Evolutionary conservation across 2,113 vertebrate species (phyloP), one percentile per base, ranked within the genome.

Genomic region (Anser brachyrhynchus): DNA sequence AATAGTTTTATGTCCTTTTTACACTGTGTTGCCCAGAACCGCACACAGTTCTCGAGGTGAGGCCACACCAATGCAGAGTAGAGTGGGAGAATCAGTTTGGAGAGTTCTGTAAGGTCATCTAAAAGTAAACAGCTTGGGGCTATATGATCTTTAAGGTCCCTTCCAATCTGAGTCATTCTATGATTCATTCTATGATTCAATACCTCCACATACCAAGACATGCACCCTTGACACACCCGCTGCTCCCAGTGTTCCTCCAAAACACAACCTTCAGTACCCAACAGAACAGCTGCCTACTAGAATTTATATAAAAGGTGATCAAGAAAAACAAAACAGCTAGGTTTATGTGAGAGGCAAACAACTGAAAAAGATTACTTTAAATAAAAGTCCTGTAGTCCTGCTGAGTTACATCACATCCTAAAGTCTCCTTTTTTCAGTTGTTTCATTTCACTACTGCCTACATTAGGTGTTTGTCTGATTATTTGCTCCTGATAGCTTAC

Each of bases 141-240:
- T 49, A 49, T 49, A 49, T 21, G 20, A 49, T 49, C 46, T 21
- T 49, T 49, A 49, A 49, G 20, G 20, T 22, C 46, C 10, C 46
- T 49, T 49, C 46, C 46, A 49, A 11, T 49, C 20, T 20, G 10
- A 49, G 46, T 49, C 46, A 49, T 49, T 44, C 43, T 44, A 44
- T 44, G 43, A 44, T 44, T 44, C 43, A 7, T 44, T 49, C 46
- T 49, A 22, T 11, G 20, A 49, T 49, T 49, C 18, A 23, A 52
- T 18, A 41, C 3, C 18, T 17, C 79, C 14, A 26, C 11, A 10
- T 0, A 1, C 9, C 19, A 25, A 10, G 17, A 3, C 17, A 65
- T 1, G 15, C 7, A 44, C 22, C 4, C n/a, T 28, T 7, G 69
- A 31, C 23, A 59, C 2, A 2, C 13, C 29, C 41, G 6, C 51